Evolutionary conservation across 2,888 invertebrate species (phyloP).

Genomic region (Drosophila prostipennis): DNA sequence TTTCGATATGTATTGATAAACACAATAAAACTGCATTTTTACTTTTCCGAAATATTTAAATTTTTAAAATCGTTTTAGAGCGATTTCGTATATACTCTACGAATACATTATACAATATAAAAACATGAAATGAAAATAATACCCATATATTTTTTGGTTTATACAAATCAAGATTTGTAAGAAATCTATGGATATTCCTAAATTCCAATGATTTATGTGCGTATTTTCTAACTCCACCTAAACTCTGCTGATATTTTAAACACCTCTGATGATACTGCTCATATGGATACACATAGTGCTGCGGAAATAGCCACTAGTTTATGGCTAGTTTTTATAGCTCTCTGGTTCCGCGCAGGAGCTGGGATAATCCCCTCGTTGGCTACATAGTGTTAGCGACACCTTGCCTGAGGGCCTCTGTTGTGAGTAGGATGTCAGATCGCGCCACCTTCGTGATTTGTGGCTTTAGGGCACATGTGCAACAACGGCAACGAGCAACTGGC

Average conservation of each 20-base stretch:
- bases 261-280: neutral
- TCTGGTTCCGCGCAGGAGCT: neutral
- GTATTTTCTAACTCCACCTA: no score
- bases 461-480: slow-evolving; percentile 70
- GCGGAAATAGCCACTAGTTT: neutral
- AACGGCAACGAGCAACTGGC: slow-evolving; percentile 29
- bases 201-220: no score
- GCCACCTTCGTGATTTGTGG: slow-evolving; percentile 80
- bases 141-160: no score
- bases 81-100: no score
- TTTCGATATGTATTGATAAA: no score
- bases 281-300: neutral
- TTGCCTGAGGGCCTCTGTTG: slow-evolving; percentile 59
- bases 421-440: slow-evolving; percentile 77
- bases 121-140: no score
- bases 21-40: no score
- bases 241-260: neutral
- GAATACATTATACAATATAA: no score
- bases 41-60: no score
- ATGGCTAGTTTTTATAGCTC: neutral
- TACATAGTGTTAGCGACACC: slow-evolving; percentile 63
- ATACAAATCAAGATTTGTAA: no score
- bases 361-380: slow-evolving; percentile 26
- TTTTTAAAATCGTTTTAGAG: no score
- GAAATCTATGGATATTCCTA: no score